Evolutionary conservation across 2,888 invertebrate species (phyloP).

Genomic region (Adelognathus sp.): DNA sequence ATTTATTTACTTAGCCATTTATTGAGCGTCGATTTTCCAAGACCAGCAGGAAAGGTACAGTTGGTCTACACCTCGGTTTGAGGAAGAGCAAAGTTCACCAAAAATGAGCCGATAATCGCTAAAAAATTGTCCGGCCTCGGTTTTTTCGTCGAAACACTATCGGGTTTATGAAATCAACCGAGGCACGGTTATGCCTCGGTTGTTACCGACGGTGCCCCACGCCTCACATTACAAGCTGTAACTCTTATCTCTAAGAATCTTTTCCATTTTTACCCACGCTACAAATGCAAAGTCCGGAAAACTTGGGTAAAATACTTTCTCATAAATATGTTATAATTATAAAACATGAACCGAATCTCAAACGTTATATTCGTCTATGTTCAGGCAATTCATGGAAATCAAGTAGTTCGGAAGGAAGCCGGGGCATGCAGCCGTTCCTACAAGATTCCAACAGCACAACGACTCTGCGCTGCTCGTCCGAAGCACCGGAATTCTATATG

Average conservation of each 20-base stretch:
- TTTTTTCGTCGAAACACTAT: too few species aligned
- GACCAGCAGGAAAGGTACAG: too few species aligned
- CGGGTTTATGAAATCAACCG: too few species aligned
- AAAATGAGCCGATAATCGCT: too few species aligned
- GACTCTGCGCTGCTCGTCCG: constrained; percentile 58
- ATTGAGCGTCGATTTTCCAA: too few species aligned
- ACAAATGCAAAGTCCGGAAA: neutral
- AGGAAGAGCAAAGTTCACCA: too few species aligned
- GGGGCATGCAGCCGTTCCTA: constrained; percentile 82
- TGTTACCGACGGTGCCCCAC: too few species aligned
- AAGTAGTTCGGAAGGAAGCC: constrained; percentile 81
- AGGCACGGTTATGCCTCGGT: too few species aligned
- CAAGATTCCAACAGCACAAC: constrained; percentile 73
- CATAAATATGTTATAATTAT: neutral
- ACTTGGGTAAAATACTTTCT: neutral
- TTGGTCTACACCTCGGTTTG: too few species aligned
- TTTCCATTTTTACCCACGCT: neutral
- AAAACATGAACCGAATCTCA: neutral
- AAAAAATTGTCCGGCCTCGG: too few species aligned
- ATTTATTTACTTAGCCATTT: too few species aligned
- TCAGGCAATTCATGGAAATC: constrained; percentile 82
- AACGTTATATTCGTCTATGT: neutral
- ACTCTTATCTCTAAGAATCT: neutral
- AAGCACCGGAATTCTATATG: constrained; percentile 84
- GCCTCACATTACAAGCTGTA: neutral